phyloP scores from a whole-genome alignment of 1,140 invertebrate genomes.

The Scaptomyza montana region DNA sequence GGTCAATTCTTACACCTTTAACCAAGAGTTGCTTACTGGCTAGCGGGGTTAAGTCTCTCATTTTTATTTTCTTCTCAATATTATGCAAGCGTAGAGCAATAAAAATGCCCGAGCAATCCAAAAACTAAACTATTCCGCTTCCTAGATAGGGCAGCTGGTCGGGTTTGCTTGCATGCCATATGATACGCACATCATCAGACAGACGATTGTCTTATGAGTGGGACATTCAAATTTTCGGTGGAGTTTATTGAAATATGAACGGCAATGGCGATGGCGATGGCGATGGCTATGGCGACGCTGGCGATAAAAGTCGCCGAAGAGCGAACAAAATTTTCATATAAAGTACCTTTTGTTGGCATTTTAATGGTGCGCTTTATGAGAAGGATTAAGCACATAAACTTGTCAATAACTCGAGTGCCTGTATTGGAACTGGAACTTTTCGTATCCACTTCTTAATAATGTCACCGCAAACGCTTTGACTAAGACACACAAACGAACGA shows the following conservation, averaged over 20 bases:
- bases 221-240: conserved; percentile 74
- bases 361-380: conserved; percentile 80
- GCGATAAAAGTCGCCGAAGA: conserved; percentile 65
- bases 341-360: conserved; percentile 83
- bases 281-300: conserved; percentile 8
- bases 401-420: conserved; percentile 80
- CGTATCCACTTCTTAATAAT: conserved; percentile 66
- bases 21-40: background rate
- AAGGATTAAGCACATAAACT: conserved; percentile 83
- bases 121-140: conserved; percentile 31
- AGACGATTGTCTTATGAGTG: conserved; percentile 63
- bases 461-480: conserved; percentile 72
- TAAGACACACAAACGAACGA: conserved; percentile 57
- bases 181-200: conserved; percentile 60
- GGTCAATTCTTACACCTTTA: background rate
- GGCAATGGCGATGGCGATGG: conserved; percentile 4
- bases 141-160: conserved; percentile 13
- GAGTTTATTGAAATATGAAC: conserved; percentile 79
- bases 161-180: conserved; percentile 49
- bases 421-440: conserved; percentile 1
- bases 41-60: background rate
- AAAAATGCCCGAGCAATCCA: conserved; percentile 70
- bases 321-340: conserved; percentile 76
- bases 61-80: conserved; percentile 45
- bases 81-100: conserved; percentile 58